Base-by-base conservation (phyloP, 2,113 vertebrate species). In the Lamprotornis superbus region DNA sequence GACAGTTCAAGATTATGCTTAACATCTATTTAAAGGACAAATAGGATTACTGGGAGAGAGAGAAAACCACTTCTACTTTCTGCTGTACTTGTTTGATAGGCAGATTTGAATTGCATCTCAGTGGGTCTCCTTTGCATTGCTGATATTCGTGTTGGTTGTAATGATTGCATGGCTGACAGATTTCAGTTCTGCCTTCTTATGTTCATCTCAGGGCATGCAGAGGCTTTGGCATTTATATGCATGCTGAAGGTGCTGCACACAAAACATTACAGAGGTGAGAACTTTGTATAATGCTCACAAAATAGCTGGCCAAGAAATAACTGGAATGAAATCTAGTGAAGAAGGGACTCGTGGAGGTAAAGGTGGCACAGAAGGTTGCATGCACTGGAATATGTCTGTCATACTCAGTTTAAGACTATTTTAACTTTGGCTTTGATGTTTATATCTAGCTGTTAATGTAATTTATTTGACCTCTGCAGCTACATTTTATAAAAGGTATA, bases 11-110 rank as follows among this genome's bases (percentile, higher is more conserved):
- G 94, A 91, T 92, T 92, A 73, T 85, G 52, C 35, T 82, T 88
- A 55, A 95, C 75, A 92, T 88, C 79, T 89, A 21, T 65, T 83
- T 91, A 84, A 73, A 96, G 85, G 86, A 82, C 56, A 91, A 95
- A 95, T 65, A 79, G 47, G 87, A 97, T 96, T 97, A 95, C 40
- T 40, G 5, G 15, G 8, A 44, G 69, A 86, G 42, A 35, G 69
- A 90, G 49, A 89, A 80, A 71, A 69, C 28, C 46, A 16, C 60
- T 65, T 95, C 69, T 73, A 11, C 27, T 31, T 90, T 89, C 73
- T 94, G 35, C 60, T 78, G 0, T 49, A 82, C 68, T 73, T 93
- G 30, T 76, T 65, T 79, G 50, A 42, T 42, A 61, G 83, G 35
- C 50, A 77, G 60, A 74, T 83, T 89, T 87, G 28, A 83, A 87